A percentile compares a stretch with the other conserved stretches of the same genome.
Evolutionary conservation across 2,888 invertebrate species (phyloP).

Genomic region (Autographa gamma): DNA sequence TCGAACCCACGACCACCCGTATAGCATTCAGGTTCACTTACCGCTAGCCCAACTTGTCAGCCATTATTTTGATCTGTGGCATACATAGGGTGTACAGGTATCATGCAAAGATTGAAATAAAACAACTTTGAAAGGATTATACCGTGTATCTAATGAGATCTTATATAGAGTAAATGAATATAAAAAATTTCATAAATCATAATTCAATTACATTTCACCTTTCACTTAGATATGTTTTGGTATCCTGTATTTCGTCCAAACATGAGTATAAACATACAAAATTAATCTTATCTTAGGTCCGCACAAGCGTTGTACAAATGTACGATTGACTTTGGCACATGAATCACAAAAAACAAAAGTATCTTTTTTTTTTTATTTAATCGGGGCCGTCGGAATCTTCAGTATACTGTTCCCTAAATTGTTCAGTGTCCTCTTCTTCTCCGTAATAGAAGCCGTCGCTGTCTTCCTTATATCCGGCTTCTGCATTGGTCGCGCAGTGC

Average conservation of each 20-base stretch:
- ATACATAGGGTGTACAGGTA: too few species aligned
- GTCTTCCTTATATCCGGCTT: constrained; percentile 76
- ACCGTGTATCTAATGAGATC: not conserved
- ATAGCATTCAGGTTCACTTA: too few species aligned
- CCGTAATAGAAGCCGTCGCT: constrained; percentile 85
- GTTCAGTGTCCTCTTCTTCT: constrained; percentile 78
- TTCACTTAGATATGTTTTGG: too few species aligned
- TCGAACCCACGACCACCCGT: too few species aligned
- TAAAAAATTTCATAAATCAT: too few species aligned
- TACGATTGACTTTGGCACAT: not conserved
- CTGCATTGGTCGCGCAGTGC: constrained; percentile 67
- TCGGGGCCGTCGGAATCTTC: constrained; percentile 69
- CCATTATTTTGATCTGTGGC: too few species aligned
- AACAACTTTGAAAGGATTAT: not conserved
- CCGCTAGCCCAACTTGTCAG: too few species aligned
- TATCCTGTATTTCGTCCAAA: too few species aligned
- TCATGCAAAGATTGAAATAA: not conserved
- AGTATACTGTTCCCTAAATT: constrained; percentile 75
- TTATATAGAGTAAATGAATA: not conserved
- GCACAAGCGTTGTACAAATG: not conserved
- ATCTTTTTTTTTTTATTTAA: constrained; percentile 46
- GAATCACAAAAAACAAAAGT: too few species aligned
- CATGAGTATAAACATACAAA: too few species aligned
- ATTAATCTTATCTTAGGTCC: too few species aligned
- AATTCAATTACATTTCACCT: too few species aligned